Percentiles rank a stretch among this genome's conserved stretches.
These are phyloP conservation scores for Isaurus tuberculatus DNA, from an alignment of 92 coral and sea anemone species.

Conservation along the genomic window DNA sequence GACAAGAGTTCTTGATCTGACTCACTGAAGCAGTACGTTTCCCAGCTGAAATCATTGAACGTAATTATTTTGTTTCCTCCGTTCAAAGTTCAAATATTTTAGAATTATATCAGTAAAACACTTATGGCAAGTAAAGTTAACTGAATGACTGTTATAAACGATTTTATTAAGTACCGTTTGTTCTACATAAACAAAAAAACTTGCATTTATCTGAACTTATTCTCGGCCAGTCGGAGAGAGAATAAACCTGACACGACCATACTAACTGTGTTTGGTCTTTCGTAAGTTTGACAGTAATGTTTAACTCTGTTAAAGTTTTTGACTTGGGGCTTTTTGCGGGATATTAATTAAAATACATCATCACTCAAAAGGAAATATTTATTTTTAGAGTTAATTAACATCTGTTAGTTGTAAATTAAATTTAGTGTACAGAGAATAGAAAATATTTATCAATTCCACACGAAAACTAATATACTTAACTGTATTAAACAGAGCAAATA, in stretches of 20 bases:
- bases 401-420: slow-evolving; percentile 40
- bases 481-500: slow-evolving; percentile 2
- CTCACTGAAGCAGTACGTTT: background rate
- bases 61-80: background rate
- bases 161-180: background rate
- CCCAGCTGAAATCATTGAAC: background rate
- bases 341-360: background rate
- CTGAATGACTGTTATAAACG: background rate
- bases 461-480: background rate
- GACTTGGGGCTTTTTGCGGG: slow-evolving; percentile 23
- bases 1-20: too few relatives aligned
- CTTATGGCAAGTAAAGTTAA: background rate
- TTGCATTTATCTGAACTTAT: background rate
- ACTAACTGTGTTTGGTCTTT: background rate
- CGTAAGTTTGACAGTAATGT: background rate
- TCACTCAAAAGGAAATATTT: slow-evolving; percentile 44
- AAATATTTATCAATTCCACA: slow-evolving; percentile 43
- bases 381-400: slow-evolving; percentile 40
- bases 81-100: background rate
- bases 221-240: background rate
- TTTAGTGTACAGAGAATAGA: slow-evolving; percentile 51
- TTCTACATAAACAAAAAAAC: background rate
- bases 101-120: background rate
- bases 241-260: background rate
- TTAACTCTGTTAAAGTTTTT: background rate